Evolutionary conservation across 2,888 invertebrate genomes (phyloP).

Genomic region (Tenodera sinensis): DNA sequence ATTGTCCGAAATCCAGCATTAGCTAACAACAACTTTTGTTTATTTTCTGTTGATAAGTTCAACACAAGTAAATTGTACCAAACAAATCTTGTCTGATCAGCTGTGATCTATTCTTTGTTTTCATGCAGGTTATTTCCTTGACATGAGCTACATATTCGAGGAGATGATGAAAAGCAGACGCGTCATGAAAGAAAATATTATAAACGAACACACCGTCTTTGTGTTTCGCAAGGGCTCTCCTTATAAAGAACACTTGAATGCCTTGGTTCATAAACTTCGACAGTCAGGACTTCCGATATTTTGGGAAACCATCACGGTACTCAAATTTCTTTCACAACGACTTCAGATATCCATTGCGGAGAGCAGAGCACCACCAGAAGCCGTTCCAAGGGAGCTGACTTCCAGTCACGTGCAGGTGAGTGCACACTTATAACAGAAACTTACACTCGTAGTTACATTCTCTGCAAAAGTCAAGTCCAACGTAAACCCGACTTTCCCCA

Average conservation of each 20-base stretch:
- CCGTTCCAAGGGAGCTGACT: background rate
- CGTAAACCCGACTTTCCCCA: no score
- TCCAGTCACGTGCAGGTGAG: background rate
- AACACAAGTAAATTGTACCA: no score
- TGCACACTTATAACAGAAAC: background rate
- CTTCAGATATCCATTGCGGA: background rate
- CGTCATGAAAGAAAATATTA: background rate
- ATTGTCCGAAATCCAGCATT: no score
- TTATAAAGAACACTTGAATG: background rate
- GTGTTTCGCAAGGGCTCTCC: background rate
- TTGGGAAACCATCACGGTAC: background rate
- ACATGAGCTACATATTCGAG: background rate
- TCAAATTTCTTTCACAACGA: background rate
- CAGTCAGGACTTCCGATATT: background rate
- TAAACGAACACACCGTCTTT: background rate
- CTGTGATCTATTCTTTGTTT: background rate
- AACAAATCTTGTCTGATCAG: no score
- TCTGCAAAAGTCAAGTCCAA: no score
- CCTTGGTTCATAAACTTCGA: background rate
- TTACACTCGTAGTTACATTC: no score
- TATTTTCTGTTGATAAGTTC: no score
- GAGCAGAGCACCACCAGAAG: background rate
- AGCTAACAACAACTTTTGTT: no score
- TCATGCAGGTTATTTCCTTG: background rate
- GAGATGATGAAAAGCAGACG: background rate